These are phyloP conservation scores for Notiomystis cincta DNA, from an alignment of 2,113 vertebrate genomes.

Conservation along the genomic window DNA sequence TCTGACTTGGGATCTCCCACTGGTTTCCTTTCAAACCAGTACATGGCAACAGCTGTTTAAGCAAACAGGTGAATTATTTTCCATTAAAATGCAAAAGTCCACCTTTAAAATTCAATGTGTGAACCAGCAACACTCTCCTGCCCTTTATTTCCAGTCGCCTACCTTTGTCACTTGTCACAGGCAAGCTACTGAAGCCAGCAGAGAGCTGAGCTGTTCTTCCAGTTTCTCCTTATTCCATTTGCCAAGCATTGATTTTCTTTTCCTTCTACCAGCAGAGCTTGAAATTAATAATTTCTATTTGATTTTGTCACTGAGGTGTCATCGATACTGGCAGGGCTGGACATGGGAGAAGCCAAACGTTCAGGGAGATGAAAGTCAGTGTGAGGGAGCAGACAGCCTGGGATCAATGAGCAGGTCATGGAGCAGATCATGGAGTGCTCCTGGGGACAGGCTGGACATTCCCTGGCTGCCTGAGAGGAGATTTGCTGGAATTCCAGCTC, in stretches of 20 bases:
- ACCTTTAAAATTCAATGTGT: background rate
- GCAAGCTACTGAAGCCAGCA: background rate
- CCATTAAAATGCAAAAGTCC: background rate
- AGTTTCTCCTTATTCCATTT: constrained; percentile 24
- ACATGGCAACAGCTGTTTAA: background rate
- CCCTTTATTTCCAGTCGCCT: background rate
- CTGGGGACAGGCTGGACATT: background rate
- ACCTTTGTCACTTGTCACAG: background rate
- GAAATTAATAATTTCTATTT: constrained; percentile 52
- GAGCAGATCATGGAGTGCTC: background rate
- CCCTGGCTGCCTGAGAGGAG: background rate
- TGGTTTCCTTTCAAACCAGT: no score
- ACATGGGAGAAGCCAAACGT: background rate
- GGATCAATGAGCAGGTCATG: background rate
- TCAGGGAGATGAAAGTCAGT: background rate
- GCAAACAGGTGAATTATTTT: background rate
- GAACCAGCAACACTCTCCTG: background rate
- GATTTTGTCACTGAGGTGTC: background rate
- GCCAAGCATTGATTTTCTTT: constrained; percentile 48
- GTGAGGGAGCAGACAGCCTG: background rate
- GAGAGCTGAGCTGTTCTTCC: background rate
- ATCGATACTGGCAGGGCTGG: background rate
- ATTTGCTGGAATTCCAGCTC: background rate
- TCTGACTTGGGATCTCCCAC: no score
- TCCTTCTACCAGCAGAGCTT: constrained; percentile 31